Percentiles rank a stretch among this genome's conserved stretches.
Conservation (phyloP, 2,797 vertebrate species). For the Onychomys leucogaster region DNA sequence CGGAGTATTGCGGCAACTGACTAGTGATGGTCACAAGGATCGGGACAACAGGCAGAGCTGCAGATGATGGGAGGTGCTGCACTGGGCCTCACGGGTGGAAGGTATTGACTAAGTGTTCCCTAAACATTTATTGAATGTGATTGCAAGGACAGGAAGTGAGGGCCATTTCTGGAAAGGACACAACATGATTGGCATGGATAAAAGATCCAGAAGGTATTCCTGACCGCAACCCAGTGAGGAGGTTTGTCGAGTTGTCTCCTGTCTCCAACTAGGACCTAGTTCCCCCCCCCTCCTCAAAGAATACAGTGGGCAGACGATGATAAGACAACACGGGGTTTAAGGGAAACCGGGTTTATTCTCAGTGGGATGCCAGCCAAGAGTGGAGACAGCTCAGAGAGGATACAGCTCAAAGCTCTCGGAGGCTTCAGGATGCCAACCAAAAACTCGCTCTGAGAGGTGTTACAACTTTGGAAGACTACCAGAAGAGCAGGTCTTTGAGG, state of each 20-base stretch:
- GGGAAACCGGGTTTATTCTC: not conserved
- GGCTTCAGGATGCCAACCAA: not conserved
- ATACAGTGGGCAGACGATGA: not conserved
- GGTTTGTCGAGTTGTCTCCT: not conserved
- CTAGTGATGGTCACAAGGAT: not conserved
- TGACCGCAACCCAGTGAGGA: rapidly evolving
- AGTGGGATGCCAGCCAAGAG: not conserved
- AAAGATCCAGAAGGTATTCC: not conserved
- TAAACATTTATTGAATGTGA: not conserved
- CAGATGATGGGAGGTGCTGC: not conserved
- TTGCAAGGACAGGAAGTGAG: not conserved
- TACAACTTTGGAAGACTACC: not conserved
- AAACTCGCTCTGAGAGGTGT: not conserved
- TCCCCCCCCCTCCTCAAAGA: not conserved
- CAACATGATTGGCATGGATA: not conserved
- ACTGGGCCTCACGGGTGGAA: not conserved
- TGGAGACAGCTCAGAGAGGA: not conserved
- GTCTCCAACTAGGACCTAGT: not conserved
- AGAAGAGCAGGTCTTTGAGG: not conserved
- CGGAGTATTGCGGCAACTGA: not conserved
- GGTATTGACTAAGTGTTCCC: not conserved
- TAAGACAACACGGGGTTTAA: not conserved
- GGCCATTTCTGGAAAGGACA: not conserved
- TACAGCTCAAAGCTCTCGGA: not conserved
- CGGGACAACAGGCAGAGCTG: not conserved